A percentile compares a stretch with the other conserved stretches of the same genome.
Evolutionary conservation across 2,888 invertebrate genomes (phyloP).

Genomic region (Cataglyphis rosenhaueri): DNA sequence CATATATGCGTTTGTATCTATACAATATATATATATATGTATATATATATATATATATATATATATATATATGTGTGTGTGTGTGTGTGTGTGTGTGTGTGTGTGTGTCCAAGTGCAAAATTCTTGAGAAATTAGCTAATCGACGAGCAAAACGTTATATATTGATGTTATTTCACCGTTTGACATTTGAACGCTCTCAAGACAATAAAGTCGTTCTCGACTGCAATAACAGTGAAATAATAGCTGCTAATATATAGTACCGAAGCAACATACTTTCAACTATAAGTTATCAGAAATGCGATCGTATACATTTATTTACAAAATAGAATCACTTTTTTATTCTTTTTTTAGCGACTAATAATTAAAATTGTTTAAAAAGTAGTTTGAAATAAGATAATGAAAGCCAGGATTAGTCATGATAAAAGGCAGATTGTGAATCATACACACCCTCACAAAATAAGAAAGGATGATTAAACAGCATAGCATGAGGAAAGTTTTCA

Average conservation of each 20-base stretch:
- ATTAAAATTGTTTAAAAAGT: neutral
- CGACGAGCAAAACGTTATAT: neutral
- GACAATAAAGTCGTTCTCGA: neutral
- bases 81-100: neutral
- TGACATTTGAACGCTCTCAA: neutral
- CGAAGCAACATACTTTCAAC: neutral
- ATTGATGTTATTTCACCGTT: neutral
- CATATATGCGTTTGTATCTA: neutral
- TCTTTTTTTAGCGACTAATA: neutral
- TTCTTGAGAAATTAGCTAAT: neutral
- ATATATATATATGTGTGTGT: neutral
- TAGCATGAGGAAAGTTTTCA: neutral
- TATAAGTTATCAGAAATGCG: neutral
- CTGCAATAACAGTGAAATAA: neutral
- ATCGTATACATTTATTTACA: neutral
- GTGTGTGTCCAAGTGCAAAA: neutral
- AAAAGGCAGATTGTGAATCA: conserved; percentile 15
- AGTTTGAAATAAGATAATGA: neutral
- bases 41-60: neutral
- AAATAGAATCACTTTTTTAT: neutral
- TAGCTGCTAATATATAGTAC: neutral
- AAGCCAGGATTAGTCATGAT: neutral
- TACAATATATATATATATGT: neutral
- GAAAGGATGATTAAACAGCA: neutral
- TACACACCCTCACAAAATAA: conserved; percentile 35